A percentile compares a stretch with the other conserved stretches of the same genome.
phyloP scores from a whole-genome alignment of 1,140 invertebrate species.

The Samia ricini region DNA sequence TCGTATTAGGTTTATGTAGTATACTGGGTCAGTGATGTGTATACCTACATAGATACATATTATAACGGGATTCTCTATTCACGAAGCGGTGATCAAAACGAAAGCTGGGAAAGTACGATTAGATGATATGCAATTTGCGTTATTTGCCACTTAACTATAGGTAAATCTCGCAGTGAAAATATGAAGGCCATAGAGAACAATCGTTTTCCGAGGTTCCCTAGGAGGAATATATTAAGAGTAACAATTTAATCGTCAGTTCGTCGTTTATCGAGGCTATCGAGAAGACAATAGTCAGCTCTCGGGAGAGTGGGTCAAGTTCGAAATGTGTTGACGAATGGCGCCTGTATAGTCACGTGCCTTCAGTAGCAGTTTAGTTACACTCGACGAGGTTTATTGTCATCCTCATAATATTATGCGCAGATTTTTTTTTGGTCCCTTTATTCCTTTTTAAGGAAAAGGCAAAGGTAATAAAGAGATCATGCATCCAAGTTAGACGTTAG shows the following conservation, averaged over 20 bases:
- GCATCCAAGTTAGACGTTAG: too few species aligned
- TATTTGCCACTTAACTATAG: slow-evolving; percentile 7
- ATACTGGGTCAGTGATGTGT: slow-evolving; percentile 52
- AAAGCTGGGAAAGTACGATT: slow-evolving; percentile 68
- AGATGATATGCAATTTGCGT: slow-evolving; percentile 31
- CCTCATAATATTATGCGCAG: neutral
- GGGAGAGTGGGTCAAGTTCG: slow-evolving; percentile 63
- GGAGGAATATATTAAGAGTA: slow-evolving; percentile 25
- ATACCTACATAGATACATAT: slow-evolving; percentile 16
- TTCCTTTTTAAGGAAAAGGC: too few species aligned
- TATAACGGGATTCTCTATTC: slow-evolving; percentile 46
- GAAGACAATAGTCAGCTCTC: slow-evolving; percentile 49
- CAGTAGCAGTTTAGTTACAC: neutral
- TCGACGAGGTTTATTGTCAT: neutral
- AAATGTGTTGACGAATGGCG: slow-evolving; percentile 37
- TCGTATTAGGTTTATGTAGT: slow-evolving; percentile 44
- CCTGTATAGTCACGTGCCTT: slow-evolving; percentile 38
- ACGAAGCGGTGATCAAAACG: slow-evolving; percentile 47
- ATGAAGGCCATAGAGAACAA: slow-evolving; percentile 19
- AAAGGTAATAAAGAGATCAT: too few species aligned
- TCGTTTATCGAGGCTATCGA: slow-evolving; percentile 43
- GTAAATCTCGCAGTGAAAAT: neutral
- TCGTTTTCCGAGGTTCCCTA: slow-evolving; percentile 11
- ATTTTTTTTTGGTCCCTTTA: too few species aligned
- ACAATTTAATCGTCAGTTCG: slow-evolving; percentile 17